Conservation (phyloP, 2,797 vertebrate species). For the Tragopan temminckii region DNA sequence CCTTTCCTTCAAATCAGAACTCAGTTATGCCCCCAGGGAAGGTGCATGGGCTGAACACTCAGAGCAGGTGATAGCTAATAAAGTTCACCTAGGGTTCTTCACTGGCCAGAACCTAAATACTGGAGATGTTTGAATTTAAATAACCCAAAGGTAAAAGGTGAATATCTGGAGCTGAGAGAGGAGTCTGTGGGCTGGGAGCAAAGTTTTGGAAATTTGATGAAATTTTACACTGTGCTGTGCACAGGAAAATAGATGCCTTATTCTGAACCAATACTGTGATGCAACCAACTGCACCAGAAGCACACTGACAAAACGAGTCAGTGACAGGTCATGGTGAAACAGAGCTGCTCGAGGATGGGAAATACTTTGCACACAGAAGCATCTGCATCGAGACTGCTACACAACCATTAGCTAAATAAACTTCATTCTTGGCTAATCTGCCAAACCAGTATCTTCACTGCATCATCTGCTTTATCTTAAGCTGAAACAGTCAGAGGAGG, state of each 20-base stretch:
- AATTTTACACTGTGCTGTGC: neutral
- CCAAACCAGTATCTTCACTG: neutral
- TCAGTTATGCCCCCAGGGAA: neutral
- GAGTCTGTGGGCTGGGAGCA: neutral
- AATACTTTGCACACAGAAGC: neutral
- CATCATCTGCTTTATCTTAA: neutral
- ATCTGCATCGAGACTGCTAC: neutral
- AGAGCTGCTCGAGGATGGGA: neutral
- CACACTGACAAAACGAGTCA: neutral
- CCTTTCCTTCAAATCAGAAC: neutral
- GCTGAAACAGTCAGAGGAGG: neutral
- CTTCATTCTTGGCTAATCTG: neutral
- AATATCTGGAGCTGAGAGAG: neutral
- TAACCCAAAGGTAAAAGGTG: neutral
- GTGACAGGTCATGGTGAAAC: neutral
- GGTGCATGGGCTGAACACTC: fast-evolving
- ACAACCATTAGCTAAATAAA: neutral
- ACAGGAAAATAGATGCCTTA: neutral
- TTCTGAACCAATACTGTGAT: neutral
- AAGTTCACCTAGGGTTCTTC: neutral
- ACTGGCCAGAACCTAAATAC: neutral
- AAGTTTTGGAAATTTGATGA: neutral
- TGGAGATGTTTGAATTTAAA: neutral
- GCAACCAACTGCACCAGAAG: neutral
- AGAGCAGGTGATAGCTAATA: neutral